phyloP scores from a whole-genome alignment of 2,888 invertebrate species.

The Apamea sordens region DNA sequence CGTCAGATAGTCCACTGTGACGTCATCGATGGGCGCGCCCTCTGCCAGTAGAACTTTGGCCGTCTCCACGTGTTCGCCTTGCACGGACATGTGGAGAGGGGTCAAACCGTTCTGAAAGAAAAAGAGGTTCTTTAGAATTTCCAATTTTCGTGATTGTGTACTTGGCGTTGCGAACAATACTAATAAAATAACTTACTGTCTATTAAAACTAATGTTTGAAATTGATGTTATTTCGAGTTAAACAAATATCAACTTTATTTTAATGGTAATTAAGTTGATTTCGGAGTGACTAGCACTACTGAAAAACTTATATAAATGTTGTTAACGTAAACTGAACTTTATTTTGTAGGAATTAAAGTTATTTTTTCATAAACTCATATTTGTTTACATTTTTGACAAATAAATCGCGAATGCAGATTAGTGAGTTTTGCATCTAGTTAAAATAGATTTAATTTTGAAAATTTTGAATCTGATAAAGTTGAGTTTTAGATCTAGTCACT shows the following conservation, averaged over 20 bases:
- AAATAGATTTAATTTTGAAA: background rate
- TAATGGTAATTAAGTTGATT: too few species aligned
- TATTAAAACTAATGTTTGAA: too few species aligned
- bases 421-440: background rate
- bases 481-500: background rate
- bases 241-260: too few species aligned
- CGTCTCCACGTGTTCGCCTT: constrained; percentile 99
- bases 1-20: constrained; percentile 99
- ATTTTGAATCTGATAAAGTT: background rate
- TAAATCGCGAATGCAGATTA: too few species aligned
- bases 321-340: too few species aligned
- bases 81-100: constrained; percentile 99
- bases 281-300: too few species aligned
- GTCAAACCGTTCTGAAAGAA: constrained; percentile 94
- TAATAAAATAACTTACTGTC: background rate
- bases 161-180: background rate
- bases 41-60: constrained; percentile 97
- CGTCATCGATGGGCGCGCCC: constrained; percentile 99
- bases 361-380: too few species aligned
- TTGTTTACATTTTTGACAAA: too few species aligned
- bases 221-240: too few species aligned
- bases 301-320: too few species aligned
- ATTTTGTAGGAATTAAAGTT: too few species aligned
- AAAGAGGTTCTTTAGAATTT: background rate
- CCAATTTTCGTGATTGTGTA: background rate